phyloP scores from a whole-genome alignment of 2,888 invertebrate genomes.

The Sycophila texana region DNA sequence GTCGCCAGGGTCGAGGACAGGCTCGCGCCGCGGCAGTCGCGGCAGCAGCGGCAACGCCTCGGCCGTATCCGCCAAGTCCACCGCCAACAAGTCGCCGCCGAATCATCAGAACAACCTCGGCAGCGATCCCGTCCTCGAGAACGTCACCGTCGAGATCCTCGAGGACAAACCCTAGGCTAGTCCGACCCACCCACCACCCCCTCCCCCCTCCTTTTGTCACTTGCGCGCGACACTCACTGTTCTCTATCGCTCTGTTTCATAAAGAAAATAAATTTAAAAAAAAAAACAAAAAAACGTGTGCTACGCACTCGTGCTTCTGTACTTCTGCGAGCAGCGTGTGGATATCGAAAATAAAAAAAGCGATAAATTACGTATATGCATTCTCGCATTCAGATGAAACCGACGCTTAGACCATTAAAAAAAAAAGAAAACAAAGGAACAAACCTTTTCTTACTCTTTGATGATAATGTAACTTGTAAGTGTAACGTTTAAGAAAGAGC shows the following conservation, averaged over 20 bases:
- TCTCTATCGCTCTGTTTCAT: not conserved
- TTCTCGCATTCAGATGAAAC: constrained; percentile 35
- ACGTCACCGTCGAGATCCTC: constrained; percentile 87
- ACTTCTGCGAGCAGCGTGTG: constrained; percentile 8
- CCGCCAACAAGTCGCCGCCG: constrained; percentile 79
- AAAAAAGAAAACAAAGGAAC: not conserved
- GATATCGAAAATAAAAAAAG: not conserved
- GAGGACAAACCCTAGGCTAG: constrained; percentile 79
- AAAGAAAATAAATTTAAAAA: not conserved
- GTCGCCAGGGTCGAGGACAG: constrained; percentile 77
- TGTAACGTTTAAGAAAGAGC: constrained; percentile 10
- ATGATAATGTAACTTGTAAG: constrained; percentile 23
- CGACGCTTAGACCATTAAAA: constrained; percentile 44
- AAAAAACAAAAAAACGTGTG: not conserved
- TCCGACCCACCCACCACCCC: not conserved
- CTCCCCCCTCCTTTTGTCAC: too few relatives aligned
- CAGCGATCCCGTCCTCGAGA: constrained; percentile 76
- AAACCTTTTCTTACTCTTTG: constrained; percentile 50
- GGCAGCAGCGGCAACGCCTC: constrained; percentile 86
- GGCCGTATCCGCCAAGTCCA: constrained; percentile 83
- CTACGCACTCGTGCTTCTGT: not conserved
- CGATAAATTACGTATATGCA: constrained; percentile 6
- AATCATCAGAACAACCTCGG: constrained; percentile 65
- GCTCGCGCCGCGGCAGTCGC: constrained; percentile 84
- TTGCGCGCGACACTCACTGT: too few relatives aligned